Conservation (phyloP, 2,113 vertebrate species). For the Salvelinus alpinus region DNA sequence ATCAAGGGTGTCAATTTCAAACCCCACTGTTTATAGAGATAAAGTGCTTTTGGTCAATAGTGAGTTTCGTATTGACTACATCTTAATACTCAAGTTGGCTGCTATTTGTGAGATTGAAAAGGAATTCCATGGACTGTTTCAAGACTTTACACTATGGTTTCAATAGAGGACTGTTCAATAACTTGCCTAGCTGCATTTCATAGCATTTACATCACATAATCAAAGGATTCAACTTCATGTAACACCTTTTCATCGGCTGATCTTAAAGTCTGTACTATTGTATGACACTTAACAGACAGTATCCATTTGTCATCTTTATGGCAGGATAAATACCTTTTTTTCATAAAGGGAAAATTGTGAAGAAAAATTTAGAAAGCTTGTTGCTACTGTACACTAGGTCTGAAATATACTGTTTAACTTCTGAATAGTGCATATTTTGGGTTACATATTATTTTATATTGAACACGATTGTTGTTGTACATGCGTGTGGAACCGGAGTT, state of each 20-base stretch:
- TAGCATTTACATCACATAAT: neutral
- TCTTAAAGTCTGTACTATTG: neutral
- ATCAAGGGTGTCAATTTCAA: no score
- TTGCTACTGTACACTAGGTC: no score
- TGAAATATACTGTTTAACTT: neutral
- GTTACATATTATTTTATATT: neutral
- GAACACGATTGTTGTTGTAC: neutral
- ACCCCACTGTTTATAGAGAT: no score
- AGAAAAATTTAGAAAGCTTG: neutral
- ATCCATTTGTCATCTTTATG: neutral
- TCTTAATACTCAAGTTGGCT: neutral
- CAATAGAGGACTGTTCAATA: neutral
- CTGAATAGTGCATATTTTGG: neutral
- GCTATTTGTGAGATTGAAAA: neutral
- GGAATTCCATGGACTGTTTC: neutral
- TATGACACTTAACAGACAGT: neutral
- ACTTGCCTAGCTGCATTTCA: neutral
- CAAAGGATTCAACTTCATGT: no score
- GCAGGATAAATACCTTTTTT: neutral
- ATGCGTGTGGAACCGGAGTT: no score
- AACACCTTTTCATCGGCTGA: no score
- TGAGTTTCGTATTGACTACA: neutral
- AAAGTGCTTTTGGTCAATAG: neutral
- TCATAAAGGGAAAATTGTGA: neutral
- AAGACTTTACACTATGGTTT: neutral